Evolutionary conservation across 2,113 vertebrate genomes (phyloP).

Genomic region (Rhodinocichla rosea): DNA sequence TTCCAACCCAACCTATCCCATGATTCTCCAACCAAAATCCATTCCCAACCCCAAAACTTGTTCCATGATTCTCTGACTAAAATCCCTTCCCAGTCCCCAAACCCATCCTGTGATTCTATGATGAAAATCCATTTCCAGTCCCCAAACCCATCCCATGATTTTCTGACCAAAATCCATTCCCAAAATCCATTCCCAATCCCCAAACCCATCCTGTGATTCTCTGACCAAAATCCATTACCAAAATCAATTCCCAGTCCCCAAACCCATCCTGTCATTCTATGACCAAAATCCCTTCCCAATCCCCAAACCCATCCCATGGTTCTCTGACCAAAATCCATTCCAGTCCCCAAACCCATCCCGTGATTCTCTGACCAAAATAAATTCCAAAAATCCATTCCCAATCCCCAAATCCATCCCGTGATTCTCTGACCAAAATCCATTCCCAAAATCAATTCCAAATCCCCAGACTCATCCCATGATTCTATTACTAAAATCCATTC

Average conservation of each 20-base stretch:
- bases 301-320: neutral
- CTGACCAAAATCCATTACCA: neutral
- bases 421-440: accelerated
- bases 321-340: neutral
- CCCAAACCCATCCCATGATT: neutral
- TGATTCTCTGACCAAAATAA: neutral
- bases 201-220: no score
- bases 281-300: neutral
- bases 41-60: neutral
- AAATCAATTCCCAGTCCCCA: neutral
- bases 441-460: neutral
- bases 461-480: neutral
- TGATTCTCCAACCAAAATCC: neutral
- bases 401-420: accelerated
- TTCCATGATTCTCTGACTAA: accelerated
- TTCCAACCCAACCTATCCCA: neutral
- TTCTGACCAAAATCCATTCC: neutral
- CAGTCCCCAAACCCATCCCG: neutral
- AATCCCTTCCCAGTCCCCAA: neutral
- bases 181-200: neutral
- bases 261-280: neutral
- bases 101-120: accelerated
- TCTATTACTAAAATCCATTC: no score
- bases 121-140: neutral
- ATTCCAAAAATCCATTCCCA: neutral